Percentiles rank a stretch among this genome's conserved stretches.
Evolutionary conservation across 2,113 vertebrate species (phyloP).

Genomic region (Caranx ignobilis): DNA sequence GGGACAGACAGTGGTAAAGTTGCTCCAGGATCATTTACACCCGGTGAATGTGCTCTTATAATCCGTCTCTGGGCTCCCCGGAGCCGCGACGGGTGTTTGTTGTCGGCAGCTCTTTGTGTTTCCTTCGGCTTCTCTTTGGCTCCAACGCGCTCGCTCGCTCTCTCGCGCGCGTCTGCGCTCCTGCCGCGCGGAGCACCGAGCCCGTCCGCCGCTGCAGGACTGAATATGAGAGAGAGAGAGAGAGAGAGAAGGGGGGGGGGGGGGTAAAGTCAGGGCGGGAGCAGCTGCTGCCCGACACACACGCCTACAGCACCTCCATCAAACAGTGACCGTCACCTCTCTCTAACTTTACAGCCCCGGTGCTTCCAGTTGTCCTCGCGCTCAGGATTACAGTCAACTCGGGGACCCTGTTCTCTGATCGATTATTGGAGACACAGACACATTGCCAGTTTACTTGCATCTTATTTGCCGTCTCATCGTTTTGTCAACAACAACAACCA

Average conservation of each 20-base stretch:
- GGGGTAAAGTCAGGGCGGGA: conserved; percentile 40
- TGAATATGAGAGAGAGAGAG: conserved; percentile 13
- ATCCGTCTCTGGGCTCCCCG: conserved; percentile 5
- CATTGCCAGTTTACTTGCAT: not conserved
- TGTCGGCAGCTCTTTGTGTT: conserved; percentile 3
- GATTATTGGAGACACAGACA: not conserved
- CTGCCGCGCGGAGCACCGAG: conserved; percentile 34
- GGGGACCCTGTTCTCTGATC: not conserved
- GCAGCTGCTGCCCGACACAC: conserved; percentile 25
- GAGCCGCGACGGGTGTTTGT: not conserved
- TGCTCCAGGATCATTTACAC: conserved; percentile 15
- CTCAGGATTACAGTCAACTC: not conserved
- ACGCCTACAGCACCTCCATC: not conserved
- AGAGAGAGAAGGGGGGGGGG: no score
- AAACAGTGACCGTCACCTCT: conserved; percentile 7
- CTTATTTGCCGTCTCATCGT: not conserved
- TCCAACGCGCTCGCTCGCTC: conserved; percentile 4
- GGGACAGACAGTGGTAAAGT: conserved; percentile 46
- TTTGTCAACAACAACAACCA: not conserved
- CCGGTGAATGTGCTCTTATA: no score
- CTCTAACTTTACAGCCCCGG: no score
- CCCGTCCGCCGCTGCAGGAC: conserved; percentile 49
- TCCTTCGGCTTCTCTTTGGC: conserved; percentile 18
- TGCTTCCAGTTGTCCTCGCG: not conserved
- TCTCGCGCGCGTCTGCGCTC: conserved; percentile 39